phyloP scores from a whole-genome alignment of 2,113 vertebrate genomes.

The Xenopus borealis region DNA sequence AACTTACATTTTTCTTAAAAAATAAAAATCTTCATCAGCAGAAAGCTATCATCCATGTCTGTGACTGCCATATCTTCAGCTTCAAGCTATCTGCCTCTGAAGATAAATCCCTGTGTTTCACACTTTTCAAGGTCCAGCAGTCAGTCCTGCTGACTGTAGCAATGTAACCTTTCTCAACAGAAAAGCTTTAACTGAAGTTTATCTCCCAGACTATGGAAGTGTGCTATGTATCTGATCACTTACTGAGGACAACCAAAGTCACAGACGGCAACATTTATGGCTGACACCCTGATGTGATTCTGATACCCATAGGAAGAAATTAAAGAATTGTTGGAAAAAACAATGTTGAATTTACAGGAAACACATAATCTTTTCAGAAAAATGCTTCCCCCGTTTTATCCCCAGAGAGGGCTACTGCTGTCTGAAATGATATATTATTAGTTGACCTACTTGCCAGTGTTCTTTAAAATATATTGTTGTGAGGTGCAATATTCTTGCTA shows the following conservation, averaged over 20 bases:
- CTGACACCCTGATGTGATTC: too few relatives aligned
- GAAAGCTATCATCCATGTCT: slow-evolving; percentile 34
- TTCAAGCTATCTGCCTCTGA: slow-evolving; percentile 35
- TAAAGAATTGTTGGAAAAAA: too few relatives aligned
- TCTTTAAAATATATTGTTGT: too few relatives aligned
- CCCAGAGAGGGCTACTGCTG: too few relatives aligned
- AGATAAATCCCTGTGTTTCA: slow-evolving; percentile 33
- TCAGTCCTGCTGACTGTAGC: slow-evolving; percentile 35
- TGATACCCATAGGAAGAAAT: too few relatives aligned
- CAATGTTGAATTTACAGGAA: too few relatives aligned
- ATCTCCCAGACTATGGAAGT: not conserved
- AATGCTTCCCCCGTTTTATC: too few relatives aligned
- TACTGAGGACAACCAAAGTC: not conserved
- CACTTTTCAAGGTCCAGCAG: slow-evolving; percentile 33
- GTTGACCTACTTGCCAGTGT: too few relatives aligned
- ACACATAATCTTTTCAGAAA: too few relatives aligned
- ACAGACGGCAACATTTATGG: not conserved
- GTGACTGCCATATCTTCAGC: slow-evolving; percentile 30
- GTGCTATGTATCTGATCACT: not conserved
- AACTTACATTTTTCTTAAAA: too few relatives aligned
- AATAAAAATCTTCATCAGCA: slow-evolving; percentile 21
- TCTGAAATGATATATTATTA: too few relatives aligned
- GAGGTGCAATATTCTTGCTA: too few relatives aligned
- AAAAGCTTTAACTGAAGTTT: slow-evolving; percentile 13
- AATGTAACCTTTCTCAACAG: slow-evolving; percentile 27